Evolutionary conservation across 23 tunicate species (phyloP).

Genomic region (Trididemnum nubilum): DNA sequence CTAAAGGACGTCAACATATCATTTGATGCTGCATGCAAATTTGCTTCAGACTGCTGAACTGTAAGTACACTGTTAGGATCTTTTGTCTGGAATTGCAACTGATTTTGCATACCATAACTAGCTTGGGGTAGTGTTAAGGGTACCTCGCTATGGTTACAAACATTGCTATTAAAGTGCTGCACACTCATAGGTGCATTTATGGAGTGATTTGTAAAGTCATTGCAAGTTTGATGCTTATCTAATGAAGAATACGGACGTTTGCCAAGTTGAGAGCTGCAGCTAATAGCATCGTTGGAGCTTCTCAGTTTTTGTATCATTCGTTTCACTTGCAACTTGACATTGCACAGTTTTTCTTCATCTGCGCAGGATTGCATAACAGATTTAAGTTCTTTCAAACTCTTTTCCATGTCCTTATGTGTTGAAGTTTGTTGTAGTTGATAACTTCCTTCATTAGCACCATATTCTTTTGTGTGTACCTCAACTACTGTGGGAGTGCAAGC

Average conservation of each 20-base stretch:
- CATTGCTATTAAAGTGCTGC: not conserved
- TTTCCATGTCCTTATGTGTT: conserved; percentile 30
- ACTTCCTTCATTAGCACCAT: not conserved
- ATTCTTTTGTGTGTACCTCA: conserved; percentile 27
- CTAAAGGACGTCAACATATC: conserved; percentile 40
- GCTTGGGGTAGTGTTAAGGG: not conserved
- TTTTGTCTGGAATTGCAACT: not conserved
- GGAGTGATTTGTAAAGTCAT: not conserved
- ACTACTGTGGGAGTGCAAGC: conserved; percentile 8
- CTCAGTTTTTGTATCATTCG: conserved; percentile 26
- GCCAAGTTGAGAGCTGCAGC: not conserved
- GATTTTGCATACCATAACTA: not conserved
- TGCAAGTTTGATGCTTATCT: no score
- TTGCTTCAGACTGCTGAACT: not conserved
- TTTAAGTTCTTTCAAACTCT: conserved; percentile 39
- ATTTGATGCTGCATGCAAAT: not conserved
- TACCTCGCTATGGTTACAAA: not conserved
- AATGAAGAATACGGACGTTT: not conserved
- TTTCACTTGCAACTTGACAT: conserved; percentile 37
- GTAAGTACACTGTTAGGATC: not conserved
- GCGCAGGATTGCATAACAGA: conserved; percentile 26
- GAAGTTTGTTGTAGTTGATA: not conserved
- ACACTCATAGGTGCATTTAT: not conserved
- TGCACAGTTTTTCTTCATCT: conserved; percentile 29
- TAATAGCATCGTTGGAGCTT: not conserved